Percentiles rank a stretch among this genome's conserved stretches.
Evolutionary conservation across 2,113 vertebrate species (phyloP).

Genomic region (Silurus glanis): DNA sequence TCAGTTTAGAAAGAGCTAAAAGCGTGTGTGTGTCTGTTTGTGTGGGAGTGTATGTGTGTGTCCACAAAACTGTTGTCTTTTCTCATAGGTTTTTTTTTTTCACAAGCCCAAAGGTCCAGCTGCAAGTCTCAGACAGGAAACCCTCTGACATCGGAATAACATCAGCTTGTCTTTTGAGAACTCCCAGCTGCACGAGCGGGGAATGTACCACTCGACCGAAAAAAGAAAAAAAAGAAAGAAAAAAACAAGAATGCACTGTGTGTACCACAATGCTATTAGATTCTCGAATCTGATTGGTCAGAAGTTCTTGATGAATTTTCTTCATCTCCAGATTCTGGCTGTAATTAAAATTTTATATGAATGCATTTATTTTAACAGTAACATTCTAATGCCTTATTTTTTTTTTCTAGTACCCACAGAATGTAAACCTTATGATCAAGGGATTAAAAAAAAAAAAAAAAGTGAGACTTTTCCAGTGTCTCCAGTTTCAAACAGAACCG

Average conservation of each 20-base stretch:
- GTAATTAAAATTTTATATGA: background rate
- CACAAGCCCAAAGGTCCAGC: constrained; percentile 42
- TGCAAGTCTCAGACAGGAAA: constrained; percentile 55
- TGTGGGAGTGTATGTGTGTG: background rate
- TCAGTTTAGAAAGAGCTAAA: background rate
- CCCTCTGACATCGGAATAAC: constrained; percentile 51
- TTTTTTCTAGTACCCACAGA: background rate
- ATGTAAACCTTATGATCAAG: background rate
- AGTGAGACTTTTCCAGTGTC: no score
- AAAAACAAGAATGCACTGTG: constrained; percentile 15
- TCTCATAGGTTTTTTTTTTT: background rate
- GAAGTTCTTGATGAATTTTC: background rate
- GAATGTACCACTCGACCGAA: constrained; percentile 34
- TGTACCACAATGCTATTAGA: background rate
- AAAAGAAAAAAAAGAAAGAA: no score
- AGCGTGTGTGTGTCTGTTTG: background rate
- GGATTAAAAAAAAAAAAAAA: background rate
- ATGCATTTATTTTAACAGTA: background rate
- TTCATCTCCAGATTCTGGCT: background rate
- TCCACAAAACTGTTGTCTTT: background rate
- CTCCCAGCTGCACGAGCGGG: constrained; percentile 50
- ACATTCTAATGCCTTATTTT: background rate
- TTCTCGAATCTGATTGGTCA: background rate
- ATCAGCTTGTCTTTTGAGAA: constrained; percentile 49
- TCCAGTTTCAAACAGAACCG: no score